phyloP scores from a whole-genome alignment of 1,140 invertebrate genomes.

The Wiebesia pumilae region DNA sequence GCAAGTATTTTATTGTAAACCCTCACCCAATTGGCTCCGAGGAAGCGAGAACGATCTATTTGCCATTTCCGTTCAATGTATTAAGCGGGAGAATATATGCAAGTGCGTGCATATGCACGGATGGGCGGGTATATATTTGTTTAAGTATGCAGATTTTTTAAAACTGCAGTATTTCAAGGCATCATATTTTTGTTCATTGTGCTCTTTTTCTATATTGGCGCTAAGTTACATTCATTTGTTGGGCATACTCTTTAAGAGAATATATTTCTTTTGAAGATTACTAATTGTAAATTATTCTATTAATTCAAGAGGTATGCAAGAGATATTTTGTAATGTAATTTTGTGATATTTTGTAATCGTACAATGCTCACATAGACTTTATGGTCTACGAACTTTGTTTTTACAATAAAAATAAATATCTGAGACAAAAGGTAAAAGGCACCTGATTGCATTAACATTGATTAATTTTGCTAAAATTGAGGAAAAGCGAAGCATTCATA shows the following conservation, averaged over 20 bases:
- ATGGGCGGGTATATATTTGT: conserved; percentile 54
- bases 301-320: too few relatives aligned
- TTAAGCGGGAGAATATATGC: conserved; percentile 63
- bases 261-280: too few relatives aligned
- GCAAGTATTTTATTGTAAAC: conserved; percentile 56
- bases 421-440: too few relatives aligned
- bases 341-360: too few relatives aligned
- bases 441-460: too few relatives aligned
- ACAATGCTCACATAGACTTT: too few relatives aligned
- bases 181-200: conserved; percentile 9
- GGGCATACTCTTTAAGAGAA: neutral
- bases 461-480: too few relatives aligned
- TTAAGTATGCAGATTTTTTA: neutral
- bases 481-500: too few relatives aligned
- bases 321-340: too few relatives aligned
- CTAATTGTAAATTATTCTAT: too few relatives aligned
- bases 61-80: conserved; percentile 38
- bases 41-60: conserved; percentile 22
- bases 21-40: conserved; percentile 23
- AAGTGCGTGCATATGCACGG: conserved; percentile 56
- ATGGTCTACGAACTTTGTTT: too few relatives aligned
- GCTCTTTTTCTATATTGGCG: neutral
- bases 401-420: too few relatives aligned
- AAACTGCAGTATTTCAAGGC: conserved; percentile 1
- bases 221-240: conserved; percentile 2